A percentile compares a stretch with the other conserved stretches of the same genome.
Evolutionary conservation across 2,113 vertebrate species (phyloP).

Genomic region (Desmodus rotundus): DNA sequence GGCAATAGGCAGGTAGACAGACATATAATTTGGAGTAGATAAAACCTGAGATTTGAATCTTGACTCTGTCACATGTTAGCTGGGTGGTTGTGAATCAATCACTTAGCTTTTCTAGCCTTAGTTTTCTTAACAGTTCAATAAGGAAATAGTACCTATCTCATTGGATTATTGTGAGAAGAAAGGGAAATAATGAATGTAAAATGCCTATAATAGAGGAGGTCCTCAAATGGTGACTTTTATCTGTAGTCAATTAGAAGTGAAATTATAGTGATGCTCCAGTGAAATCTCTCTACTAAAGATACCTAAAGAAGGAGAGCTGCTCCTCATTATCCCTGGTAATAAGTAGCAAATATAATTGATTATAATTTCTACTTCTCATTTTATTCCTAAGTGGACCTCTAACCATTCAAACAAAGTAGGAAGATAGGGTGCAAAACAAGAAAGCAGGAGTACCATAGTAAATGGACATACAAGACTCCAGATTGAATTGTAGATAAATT

Average conservation of each 20-base stretch:
- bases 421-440: background rate
- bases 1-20: background rate
- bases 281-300: background rate
- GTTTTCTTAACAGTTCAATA: background rate
- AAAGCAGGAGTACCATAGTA: background rate
- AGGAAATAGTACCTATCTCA: background rate
- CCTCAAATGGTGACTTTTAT: background rate
- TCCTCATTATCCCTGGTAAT: background rate
- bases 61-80: background rate
- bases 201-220: background rate
- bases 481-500: background rate
- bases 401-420: background rate
- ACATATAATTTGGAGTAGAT: background rate
- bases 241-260: slow-evolving; percentile 15
- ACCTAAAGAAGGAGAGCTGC: background rate
- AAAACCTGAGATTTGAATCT: background rate
- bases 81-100: background rate
- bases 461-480: background rate
- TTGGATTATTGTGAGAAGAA: background rate
- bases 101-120: background rate
- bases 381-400: background rate
- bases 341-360: background rate
- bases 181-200: background rate
- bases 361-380: background rate
- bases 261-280: background rate